These are phyloP conservation scores for Halictus rubicundus DNA, from an alignment of 1,140 invertebrate genomes.

Conservation along the genomic window DNA sequence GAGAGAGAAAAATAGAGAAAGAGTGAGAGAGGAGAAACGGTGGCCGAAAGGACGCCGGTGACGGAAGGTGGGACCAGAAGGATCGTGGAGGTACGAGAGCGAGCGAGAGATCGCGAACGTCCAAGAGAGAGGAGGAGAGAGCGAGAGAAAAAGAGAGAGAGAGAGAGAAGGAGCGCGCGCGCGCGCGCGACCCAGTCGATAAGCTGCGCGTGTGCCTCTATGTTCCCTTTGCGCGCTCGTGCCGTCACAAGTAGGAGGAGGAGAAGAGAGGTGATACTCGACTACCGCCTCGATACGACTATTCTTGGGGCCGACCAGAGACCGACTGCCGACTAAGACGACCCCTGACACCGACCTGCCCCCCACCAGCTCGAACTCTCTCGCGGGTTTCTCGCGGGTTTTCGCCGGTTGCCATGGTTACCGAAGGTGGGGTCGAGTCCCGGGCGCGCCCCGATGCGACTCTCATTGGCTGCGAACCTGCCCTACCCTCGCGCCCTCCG, in stretches of 20 bases:
- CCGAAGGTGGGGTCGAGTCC: slow-evolving; percentile 79
- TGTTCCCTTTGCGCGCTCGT: slow-evolving; percentile 30
- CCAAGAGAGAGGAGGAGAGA: slow-evolving; percentile 7
- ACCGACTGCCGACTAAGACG: slow-evolving; percentile 79
- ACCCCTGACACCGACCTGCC: slow-evolving; percentile 80
- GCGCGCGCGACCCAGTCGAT: slow-evolving; percentile 47
- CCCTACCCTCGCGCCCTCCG: slow-evolving; percentile 58
- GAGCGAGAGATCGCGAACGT: neutral
- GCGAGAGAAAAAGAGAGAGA: slow-evolving; percentile 22
- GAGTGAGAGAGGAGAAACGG: neutral
- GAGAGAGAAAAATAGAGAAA: neutral
- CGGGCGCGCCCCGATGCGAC: slow-evolving; percentile 75
- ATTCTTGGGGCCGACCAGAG: slow-evolving; percentile 79
- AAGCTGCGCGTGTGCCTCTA: slow-evolving; percentile 37
- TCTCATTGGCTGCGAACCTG: slow-evolving; percentile 75
- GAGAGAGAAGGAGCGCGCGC: slow-evolving; percentile 22
- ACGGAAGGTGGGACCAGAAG: too few relatives aligned
- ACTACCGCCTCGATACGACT: slow-evolving; percentile 74
- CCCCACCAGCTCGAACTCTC: slow-evolving; percentile 70
- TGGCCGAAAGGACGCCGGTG: neutral
- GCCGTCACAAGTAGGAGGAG: slow-evolving; percentile 54
- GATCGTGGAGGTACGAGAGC: neutral
- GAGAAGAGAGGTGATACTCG: slow-evolving; percentile 66
- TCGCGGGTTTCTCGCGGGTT: slow-evolving; percentile 76
- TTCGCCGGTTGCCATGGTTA: slow-evolving; percentile 76